Base-by-base conservation (phyloP, 2,888 invertebrate genomes). In the Drosophila lacicola region DNA sequence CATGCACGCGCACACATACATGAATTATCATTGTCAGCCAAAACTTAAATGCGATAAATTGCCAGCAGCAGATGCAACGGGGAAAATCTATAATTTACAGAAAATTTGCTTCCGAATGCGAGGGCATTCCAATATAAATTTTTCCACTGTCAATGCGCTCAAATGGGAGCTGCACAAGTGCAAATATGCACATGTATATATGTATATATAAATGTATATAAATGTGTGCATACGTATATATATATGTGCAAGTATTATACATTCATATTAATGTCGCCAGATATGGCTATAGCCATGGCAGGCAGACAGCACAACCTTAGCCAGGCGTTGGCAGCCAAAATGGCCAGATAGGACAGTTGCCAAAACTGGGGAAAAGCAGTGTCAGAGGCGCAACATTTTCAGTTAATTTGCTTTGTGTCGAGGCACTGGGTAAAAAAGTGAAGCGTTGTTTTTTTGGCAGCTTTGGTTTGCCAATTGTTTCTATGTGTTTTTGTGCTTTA, bases 31-130 rank as follows among this genome's bases (percentile, higher is more conserved):
- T 75, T 78, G 79, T 84, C 78, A 78, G 74, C 76, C 78, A 72
- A 77, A 83, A 79, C 77, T 86, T 72, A 69, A 84, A 74, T 76
- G 76, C 84, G 76, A 81, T 87, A 87, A 84, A 84, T 84, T 84
- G 78, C 64, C 71, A 70, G 54, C 64, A 69, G 73, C 78, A 80
- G 56, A 71, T 60, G 74, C 78, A 70, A 63, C 36, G 39, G 41
- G 33, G 56, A 70, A 84, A 86, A 80, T 86, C 83, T 83, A 86
- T 88, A 88, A 88, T 85, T 82, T 84, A 79, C 83, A 89, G 86
- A 82, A 78, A 88, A 82, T 83, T 85, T 80, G 78, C 76, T 87
- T 84, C 85, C 88, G 84, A 74, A 64, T 65, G 55, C 73, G 61
- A 80, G 73, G 55, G 56, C 53, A 42, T 70, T 64, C 44, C 73